A percentile compares a stretch with the other conserved stretches of the same genome.
phyloP scores from a whole-genome alignment of 2,888 invertebrate genomes.

The Dolomedes plantarius region DNA sequence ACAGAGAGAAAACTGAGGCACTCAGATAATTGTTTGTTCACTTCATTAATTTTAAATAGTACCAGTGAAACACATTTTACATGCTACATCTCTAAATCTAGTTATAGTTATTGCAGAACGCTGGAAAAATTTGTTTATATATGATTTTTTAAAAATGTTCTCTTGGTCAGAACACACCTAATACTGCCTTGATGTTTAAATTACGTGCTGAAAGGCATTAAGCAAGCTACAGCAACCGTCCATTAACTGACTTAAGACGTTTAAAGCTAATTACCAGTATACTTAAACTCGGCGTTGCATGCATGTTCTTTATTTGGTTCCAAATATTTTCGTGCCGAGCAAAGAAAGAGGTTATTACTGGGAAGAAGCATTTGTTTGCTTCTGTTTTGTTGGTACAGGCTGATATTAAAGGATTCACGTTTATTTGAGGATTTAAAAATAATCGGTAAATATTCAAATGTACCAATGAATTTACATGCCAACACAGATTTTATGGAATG shows the following conservation, averaged over 20 bases:
- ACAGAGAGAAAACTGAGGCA: not conserved
- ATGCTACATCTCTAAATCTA: not conserved
- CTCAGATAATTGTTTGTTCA: not conserved
- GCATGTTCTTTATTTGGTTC: constrained; percentile 23
- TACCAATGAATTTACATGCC: no score
- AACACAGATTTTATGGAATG: no score
- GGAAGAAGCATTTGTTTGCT: not conserved
- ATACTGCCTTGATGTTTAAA: constrained; percentile 56
- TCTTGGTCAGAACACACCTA: constrained; percentile 24
- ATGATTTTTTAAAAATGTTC: not conserved
- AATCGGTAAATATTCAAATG: no score
- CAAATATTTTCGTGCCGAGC: constrained; percentile 27
- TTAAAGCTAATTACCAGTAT: constrained; percentile 52
- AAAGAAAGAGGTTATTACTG: not conserved
- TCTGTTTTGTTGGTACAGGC: not conserved
- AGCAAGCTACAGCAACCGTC: constrained; percentile 25
- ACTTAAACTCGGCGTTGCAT: constrained; percentile 11
- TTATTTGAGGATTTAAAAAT: no score
- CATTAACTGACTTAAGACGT: constrained; percentile 66
- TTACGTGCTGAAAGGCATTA: constrained; percentile 62
- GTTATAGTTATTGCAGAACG: not conserved
- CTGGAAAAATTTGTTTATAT: not conserved
- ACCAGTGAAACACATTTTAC: not conserved
- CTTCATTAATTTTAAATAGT: constrained; percentile 3
- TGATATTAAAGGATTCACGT: no score